These are phyloP conservation scores for Chymomyza procnemis DNA, from an alignment of 2,888 invertebrate genomes.

Conservation along the genomic window DNA sequence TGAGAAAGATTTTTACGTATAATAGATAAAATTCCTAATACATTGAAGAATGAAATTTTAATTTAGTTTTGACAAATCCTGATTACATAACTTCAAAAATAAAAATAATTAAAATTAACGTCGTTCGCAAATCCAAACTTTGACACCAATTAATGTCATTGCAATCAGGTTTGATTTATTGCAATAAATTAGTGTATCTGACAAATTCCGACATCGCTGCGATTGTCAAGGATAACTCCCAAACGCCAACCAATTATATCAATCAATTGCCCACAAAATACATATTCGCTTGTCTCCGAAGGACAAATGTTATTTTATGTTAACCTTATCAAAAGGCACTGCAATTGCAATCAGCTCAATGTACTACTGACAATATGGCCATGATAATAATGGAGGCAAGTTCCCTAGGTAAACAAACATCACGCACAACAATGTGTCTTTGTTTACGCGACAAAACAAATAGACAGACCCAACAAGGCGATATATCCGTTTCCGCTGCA, in stretches of 20 bases:
- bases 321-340: slow-evolving; percentile 6
- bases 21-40: no score
- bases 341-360: slow-evolving; percentile 13
- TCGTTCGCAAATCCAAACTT: no score
- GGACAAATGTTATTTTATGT: background rate
- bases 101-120: no score
- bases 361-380: background rate
- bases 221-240: background rate
- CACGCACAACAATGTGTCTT: background rate
- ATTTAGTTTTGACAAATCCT: no score
- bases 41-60: no score
- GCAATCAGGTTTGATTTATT: no score
- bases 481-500: slow-evolving; percentile 24
- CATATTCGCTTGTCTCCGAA: background rate
- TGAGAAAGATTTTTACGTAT: no score
- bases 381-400: background rate
- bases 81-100: no score
- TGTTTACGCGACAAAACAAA: background rate
- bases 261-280: background rate
- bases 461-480: slow-evolving; percentile 19
- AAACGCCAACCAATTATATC: background rate
- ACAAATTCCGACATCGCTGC: background rate
- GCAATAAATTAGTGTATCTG: no score
- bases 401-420: slow-evolving; percentile 2
- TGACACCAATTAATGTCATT: no score